These are phyloP conservation scores for Nephotettix cincticeps DNA, from an alignment of 1,140 invertebrate species.

Conservation along the genomic window DNA sequence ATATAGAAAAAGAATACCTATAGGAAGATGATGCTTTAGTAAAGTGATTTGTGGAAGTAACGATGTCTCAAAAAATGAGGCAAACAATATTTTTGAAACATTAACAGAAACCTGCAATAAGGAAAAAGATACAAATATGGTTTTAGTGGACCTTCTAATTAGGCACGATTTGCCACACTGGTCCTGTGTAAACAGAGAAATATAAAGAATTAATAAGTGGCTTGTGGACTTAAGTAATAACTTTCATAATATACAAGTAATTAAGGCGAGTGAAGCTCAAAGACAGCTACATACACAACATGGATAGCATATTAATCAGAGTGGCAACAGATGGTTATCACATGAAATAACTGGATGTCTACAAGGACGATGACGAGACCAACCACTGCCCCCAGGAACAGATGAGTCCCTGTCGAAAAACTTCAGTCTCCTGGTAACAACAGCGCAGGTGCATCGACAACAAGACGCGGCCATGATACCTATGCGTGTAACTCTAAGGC, in stretches of 20 bases:
- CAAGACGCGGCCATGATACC: too few relatives aligned
- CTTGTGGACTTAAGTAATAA: background rate
- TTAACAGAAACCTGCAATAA: background rate
- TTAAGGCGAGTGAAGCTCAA: background rate
- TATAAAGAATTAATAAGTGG: background rate
- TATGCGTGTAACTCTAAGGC: too few relatives aligned
- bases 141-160: background rate
- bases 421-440: too few relatives aligned
- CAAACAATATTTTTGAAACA: background rate
- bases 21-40: background rate
- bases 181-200: background rate
- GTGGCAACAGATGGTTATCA: background rate
- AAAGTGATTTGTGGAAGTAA: background rate
- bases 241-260: background rate
- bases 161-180: background rate
- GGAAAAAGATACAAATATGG: background rate
- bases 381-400: background rate
- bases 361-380: background rate
- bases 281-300: slow-evolving; percentile 1
- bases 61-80: background rate
- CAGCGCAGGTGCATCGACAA: too few relatives aligned
- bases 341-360: background rate
- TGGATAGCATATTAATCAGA: background rate
- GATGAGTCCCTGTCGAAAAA: too few relatives aligned
- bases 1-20: background rate